Evolutionary conservation across 1,140 invertebrate species (phyloP).

Genomic region (Drosophila pallidifrons): DNA sequence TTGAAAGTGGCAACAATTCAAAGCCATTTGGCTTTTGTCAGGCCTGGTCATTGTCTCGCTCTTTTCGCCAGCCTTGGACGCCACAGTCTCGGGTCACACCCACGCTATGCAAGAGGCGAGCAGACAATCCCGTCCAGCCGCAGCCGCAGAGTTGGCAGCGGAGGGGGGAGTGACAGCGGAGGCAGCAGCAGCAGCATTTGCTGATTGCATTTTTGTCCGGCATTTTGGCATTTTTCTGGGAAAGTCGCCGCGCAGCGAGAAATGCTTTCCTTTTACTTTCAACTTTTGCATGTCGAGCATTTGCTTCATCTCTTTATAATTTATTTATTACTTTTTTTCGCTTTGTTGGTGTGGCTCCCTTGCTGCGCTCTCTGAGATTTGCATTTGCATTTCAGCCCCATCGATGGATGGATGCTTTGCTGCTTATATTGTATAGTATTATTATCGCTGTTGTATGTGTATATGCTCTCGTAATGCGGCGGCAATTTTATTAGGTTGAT

Average conservation of each 20-base stretch:
- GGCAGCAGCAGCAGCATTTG: constrained; percentile 26
- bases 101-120: constrained; percentile 34
- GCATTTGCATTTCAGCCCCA: constrained; percentile 35
- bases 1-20: constrained; percentile 24
- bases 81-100: constrained; percentile 57
- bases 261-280: constrained; percentile 79
- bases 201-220: constrained; percentile 52
- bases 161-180: not conserved
- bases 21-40: constrained; percentile 50
- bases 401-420: not conserved
- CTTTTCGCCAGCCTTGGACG: constrained; percentile 12
- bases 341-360: not conserved
- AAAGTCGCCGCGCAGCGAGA: constrained; percentile 56
- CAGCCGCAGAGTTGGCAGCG: constrained; percentile 21
- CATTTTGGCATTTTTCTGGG: constrained; percentile 50
- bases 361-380: constrained; percentile 43
- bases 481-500: constrained; percentile 69
- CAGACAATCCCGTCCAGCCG: constrained; percentile 23
- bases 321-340: not conserved
- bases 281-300: constrained; percentile 70
- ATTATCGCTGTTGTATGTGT: not conserved
- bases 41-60: constrained; percentile 11
- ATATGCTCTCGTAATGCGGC: constrained; percentile 9
- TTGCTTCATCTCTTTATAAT: constrained; percentile 26
- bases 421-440: constrained; percentile 5